These are phyloP conservation scores for Sula dactylatra DNA, from an alignment of 2,113 vertebrate genomes.

Conservation along the genomic window DNA sequence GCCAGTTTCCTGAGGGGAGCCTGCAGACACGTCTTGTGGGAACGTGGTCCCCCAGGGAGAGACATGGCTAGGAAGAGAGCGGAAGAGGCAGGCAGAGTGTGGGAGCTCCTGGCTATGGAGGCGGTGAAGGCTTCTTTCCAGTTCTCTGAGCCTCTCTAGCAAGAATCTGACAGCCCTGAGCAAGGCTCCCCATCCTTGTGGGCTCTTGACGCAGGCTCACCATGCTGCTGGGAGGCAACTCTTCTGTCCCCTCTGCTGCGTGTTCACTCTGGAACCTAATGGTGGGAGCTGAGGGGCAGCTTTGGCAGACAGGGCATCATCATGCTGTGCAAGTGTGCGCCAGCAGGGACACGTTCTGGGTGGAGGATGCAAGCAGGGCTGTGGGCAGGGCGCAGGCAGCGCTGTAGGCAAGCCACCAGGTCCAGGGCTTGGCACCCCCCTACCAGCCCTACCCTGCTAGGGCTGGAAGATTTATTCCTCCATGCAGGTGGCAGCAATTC, in stretches of 20 bases:
- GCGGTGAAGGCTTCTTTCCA: slow-evolving; percentile 15
- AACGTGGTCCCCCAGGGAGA: neutral
- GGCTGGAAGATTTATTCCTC: neutral
- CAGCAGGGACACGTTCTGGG: neutral
- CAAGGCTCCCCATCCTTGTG: neutral
- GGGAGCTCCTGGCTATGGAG: slow-evolving; percentile 8
- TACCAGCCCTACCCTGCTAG: neutral
- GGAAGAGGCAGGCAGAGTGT: neutral
- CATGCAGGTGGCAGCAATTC: neutral
- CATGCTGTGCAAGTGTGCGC: neutral
- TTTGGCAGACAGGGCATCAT: neutral
- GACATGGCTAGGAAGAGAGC: neutral
- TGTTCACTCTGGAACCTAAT: slow-evolving; percentile 30
- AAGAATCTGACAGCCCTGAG: slow-evolving; percentile 19
- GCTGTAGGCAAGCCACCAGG: neutral
- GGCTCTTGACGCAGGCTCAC: slow-evolving; percentile 6
- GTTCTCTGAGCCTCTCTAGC: neutral
- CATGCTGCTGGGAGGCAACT: neutral
- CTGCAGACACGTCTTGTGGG: neutral
- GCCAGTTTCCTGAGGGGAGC: neutral
- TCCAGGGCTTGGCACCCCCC: neutral
- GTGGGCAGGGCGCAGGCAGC: neutral
- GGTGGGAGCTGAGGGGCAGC: slow-evolving; percentile 5
- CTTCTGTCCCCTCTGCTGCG: neutral
- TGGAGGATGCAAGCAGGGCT: neutral